Evolutionary conservation across 2,113 vertebrate genomes (phyloP).

Genomic region (Gasterosteus nipponicus): DNA sequence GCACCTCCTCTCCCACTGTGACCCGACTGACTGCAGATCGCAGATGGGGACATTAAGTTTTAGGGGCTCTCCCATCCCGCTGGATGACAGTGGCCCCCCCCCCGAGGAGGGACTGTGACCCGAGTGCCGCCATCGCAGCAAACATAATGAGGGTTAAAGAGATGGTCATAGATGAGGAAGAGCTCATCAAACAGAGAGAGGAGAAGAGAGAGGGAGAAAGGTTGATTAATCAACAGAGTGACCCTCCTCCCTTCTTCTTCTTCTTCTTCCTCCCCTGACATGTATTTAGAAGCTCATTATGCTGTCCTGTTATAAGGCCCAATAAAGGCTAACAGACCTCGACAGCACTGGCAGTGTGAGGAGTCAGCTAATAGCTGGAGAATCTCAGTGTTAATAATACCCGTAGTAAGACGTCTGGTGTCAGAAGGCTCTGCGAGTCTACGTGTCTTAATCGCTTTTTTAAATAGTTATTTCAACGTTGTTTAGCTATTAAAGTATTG

Average conservation of each 20-base stretch:
- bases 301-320: conserved; percentile 65
- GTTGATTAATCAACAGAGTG: conserved; percentile 76
- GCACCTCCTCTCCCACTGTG: conserved; percentile 60
- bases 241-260: background rate
- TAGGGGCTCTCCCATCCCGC: conserved; percentile 75
- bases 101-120: conserved; percentile 52
- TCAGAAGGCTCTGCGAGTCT: background rate
- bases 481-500: background rate
- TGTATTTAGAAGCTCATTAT: conserved; percentile 79
- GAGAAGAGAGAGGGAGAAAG: conserved; percentile 52
- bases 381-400: conserved; percentile 41
- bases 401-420: conserved; percentile 30
- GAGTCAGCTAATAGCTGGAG: conserved; percentile 59
- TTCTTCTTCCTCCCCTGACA: conserved; percentile 56
- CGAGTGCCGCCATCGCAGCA: conserved; percentile 38
- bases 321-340: conserved; percentile 77
- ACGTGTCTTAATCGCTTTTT: background rate
- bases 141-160: conserved; percentile 81
- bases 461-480: background rate
- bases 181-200: conserved; percentile 70
- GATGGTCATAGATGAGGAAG: conserved; percentile 73
- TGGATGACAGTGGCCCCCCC: conserved; percentile 56
- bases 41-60: conserved; percentile 82
- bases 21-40: conserved; percentile 73
- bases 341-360: conserved; percentile 64